Evolutionary conservation across 2,113 vertebrate species (phyloP), one percentile per base, ranked within the genome.

Genomic region (Bettongia penicillata): DNA sequence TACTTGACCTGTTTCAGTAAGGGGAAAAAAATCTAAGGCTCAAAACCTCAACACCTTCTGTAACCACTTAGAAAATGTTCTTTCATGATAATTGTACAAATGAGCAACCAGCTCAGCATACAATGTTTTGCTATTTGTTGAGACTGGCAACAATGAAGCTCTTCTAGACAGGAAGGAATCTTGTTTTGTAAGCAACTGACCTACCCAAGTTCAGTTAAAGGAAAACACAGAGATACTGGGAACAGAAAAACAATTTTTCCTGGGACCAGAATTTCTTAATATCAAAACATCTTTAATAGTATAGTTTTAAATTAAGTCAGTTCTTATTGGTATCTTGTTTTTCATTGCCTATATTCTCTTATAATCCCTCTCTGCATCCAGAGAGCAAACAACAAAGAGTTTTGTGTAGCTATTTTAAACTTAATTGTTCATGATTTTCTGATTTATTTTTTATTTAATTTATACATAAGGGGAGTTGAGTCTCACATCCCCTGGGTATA

Each of bases 181-280:
- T 94, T 94, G 92, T 94, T 92, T 97, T 95, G n/a, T 97, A 96
- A 97, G 95, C 92, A 91, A 94, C 97, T 96, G 94, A 97, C 96
- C 97, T 96, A 94, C 95, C 48, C 48, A 96, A 96, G 94, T 97
- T 97, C 93, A 96, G 10, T 93, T 96, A 90, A 61, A 24, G 96
- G 97, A 97, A 97, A 98, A 97, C 94, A 94, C 96, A 98, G 94
- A 98, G 94, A 97, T 97, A 97, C 96, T 98, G 98, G 98, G 97
- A 97, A 96, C 94, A 96, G 96, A 95, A 96, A 91, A 96, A 90
- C 93, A 96, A 95, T 97, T 97, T 96, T 97, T 98, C 94, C 91
- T 96, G 96, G 93, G 95, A 91, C 57, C 57, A 97, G 94, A 61
- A 61, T 61, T 61, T 57, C 23, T 43, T 94, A 96, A 94, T 93